Evolutionary conservation across 2,888 invertebrate genomes (phyloP).

Genomic region (Latheticus oryzae): DNA sequence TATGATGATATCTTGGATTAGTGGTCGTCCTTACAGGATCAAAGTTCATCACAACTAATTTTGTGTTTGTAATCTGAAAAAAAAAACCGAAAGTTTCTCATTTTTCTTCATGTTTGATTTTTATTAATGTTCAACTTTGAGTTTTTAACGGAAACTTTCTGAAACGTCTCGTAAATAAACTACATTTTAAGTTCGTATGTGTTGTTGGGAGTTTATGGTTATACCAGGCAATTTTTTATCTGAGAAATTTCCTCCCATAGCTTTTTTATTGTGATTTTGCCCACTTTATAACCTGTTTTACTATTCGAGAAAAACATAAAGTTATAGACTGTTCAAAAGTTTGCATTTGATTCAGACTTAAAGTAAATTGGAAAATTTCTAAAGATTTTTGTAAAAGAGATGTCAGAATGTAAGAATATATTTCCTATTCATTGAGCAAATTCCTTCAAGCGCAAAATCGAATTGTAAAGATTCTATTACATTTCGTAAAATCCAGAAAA

Average conservation of each 20-base stretch:
- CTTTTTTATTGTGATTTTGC: conserved; percentile 46
- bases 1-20: conserved; percentile 12
- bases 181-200: conserved; percentile 45
- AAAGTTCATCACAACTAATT: conserved; percentile 18
- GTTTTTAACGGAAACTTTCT: conserved; percentile 41
- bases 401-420: too few species aligned
- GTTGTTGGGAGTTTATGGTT: conserved; percentile 45
- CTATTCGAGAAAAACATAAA: conserved; percentile 2
- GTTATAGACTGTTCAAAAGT: too few species aligned
- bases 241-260: conserved; percentile 43
- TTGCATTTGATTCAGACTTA: too few species aligned
- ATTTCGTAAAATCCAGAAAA: too few species aligned
- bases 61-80: conserved; percentile 5
- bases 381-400: too few species aligned
- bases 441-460: too few species aligned
- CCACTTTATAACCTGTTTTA: conserved; percentile 35
- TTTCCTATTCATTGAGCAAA: too few species aligned
- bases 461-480: too few species aligned
- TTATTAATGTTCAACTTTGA: conserved; percentile 1
- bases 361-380: too few species aligned
- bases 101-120: conserved; percentile 4
- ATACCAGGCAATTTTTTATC: conserved; percentile 47
- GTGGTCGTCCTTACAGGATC: conserved; percentile 12
- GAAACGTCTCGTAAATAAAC: conserved; percentile 44
- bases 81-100: too few species aligned